phyloP scores from a whole-genome alignment of 2,888 invertebrate genomes.

The Calameuta filiformis region DNA sequence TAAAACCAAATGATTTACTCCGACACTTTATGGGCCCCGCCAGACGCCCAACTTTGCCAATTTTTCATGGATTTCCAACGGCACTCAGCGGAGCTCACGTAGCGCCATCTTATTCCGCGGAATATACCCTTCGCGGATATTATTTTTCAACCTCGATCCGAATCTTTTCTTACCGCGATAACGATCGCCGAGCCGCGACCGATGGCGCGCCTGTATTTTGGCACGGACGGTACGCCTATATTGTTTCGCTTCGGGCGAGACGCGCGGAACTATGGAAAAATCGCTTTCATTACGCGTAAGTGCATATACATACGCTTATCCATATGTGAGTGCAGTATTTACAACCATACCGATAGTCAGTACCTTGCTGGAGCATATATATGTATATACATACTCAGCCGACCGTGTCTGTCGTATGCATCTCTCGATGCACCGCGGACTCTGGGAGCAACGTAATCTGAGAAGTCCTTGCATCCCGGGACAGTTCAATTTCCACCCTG shows the following conservation, averaged over 20 bases:
- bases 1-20: slow-evolving; percentile 66
- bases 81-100: neutral
- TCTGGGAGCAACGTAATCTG: slow-evolving; percentile 35
- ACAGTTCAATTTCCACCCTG: slow-evolving; percentile 19
- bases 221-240: slow-evolving; percentile 25
- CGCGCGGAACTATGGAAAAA: slow-evolving; percentile 41
- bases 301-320: neutral
- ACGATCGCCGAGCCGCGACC: neutral
- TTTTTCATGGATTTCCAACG: slow-evolving; percentile 61
- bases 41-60: slow-evolving; percentile 62
- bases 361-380: neutral
- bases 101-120: neutral
- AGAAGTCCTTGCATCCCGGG: slow-evolving; percentile 28
- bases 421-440: slow-evolving; percentile 17
- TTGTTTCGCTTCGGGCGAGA: slow-evolving; percentile 34
- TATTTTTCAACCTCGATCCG: neutral
- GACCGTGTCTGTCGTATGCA: slow-evolving; percentile 2
- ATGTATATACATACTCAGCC: neutral
- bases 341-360: neutral
- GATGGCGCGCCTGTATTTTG: slow-evolving; percentile 7
- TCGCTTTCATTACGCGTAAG: slow-evolving; percentile 43
- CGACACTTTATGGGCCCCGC: slow-evolving; percentile 63
- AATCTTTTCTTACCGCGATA: neutral
- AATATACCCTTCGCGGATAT: neutral
- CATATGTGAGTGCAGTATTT: neutral